phyloP scores from a whole-genome alignment of 2,797 vertebrate species.

The Tapirus indicus region DNA sequence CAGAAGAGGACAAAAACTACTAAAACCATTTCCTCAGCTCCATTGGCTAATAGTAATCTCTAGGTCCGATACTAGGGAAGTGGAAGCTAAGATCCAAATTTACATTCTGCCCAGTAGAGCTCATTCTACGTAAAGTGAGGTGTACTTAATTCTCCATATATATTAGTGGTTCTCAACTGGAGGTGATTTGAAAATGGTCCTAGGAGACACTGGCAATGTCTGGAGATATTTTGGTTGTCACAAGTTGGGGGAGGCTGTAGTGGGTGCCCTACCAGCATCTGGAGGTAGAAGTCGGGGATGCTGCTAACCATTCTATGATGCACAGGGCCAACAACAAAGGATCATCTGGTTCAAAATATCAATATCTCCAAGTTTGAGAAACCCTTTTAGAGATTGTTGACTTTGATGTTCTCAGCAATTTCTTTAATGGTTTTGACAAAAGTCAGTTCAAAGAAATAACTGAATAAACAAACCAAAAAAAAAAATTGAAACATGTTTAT shows the following conservation, averaged over 20 bases:
- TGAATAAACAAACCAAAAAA: neutral
- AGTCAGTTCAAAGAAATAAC: neutral
- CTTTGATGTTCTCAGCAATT: neutral
- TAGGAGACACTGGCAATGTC: neutral
- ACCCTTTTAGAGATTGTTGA: neutral
- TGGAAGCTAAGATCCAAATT: neutral
- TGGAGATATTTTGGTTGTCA: neutral
- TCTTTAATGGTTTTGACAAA: neutral
- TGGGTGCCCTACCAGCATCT: neutral
- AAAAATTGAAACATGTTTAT: neutral
- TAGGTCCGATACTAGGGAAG: neutral
- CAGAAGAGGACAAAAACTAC: neutral
- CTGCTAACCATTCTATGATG: neutral
- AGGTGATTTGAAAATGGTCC: neutral
- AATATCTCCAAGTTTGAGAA: neutral
- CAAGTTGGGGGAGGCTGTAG: accelerated
- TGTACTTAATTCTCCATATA: neutral
- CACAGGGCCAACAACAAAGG: neutral
- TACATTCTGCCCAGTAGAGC: neutral
- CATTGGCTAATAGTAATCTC: neutral
- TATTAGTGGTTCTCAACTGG: neutral
- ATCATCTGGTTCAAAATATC: neutral
- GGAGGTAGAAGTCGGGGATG: neutral
- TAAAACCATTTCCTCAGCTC: neutral
- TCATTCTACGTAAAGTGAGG: neutral